Conservation (phyloP, 2,888 invertebrate genomes). For the Scaptomyza parva region DNA sequence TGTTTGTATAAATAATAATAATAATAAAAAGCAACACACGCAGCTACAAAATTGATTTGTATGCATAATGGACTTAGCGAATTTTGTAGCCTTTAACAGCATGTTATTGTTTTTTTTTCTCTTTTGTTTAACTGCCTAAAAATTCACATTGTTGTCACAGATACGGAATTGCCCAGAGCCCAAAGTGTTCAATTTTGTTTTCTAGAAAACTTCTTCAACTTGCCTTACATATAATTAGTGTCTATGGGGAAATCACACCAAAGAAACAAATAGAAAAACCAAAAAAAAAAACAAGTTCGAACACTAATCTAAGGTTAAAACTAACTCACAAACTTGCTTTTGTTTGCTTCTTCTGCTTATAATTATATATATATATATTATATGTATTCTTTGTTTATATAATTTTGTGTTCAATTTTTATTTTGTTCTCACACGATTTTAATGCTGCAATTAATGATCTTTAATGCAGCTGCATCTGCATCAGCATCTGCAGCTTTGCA, state of each 20-base stretch:
- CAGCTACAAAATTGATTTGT: conserved; percentile 66
- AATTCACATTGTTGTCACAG: conserved; percentile 48
- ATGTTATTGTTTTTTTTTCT: conserved; percentile 32
- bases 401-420: neutral
- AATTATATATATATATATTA: neutral
- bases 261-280: neutral
- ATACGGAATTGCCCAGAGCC: conserved; percentile 32
- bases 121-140: conserved; percentile 10
- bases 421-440: conserved; percentile 43
- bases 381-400: too few species aligned
- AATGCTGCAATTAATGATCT: conserved; percentile 53
- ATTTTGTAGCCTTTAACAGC: conserved; percentile 60
- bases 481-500: conserved; percentile 25
- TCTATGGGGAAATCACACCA: conserved; percentile 23
- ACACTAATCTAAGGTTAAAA: conserved; percentile 26
- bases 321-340: neutral
- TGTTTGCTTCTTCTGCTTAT: conserved; percentile 3
- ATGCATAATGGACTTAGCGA: conserved; percentile 74
- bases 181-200: conserved; percentile 3
- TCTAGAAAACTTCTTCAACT: conserved; percentile 2
- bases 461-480: conserved; percentile 42
- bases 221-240: conserved; percentile 13
- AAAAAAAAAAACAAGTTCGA: conserved; percentile 7
- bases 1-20: conserved; percentile 9
- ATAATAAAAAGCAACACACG: conserved; percentile 52